Evolutionary conservation across 2,888 invertebrate species (phyloP).

Genomic region (Phyto melanocephala): DNA sequence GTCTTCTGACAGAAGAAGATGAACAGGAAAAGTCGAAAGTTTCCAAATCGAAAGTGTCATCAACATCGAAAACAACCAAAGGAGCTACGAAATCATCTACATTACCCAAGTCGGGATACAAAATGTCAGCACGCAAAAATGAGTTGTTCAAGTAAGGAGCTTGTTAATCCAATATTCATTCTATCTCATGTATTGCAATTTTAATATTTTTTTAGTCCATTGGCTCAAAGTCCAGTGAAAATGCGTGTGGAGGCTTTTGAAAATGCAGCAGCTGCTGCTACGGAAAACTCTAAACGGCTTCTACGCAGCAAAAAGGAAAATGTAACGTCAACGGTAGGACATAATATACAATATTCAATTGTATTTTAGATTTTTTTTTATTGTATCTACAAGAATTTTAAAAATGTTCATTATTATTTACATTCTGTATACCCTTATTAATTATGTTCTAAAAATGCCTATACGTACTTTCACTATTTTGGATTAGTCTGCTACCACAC

Average conservation of each 20-base stretch:
- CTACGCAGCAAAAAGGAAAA: slow-evolving; percentile 73
- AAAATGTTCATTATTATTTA: not conserved
- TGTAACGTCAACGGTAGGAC: slow-evolving; percentile 69
- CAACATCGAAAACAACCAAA: slow-evolving; percentile 34
- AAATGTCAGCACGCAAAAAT: slow-evolving; percentile 74
- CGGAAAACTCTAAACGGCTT: slow-evolving; percentile 67
- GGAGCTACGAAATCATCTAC: slow-evolving; percentile 50
- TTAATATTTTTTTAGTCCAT: slow-evolving; percentile 79
- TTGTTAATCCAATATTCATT: not conserved
- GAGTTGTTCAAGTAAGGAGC: slow-evolving; percentile 76
- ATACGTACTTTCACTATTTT: not conserved
- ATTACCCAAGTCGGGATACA: slow-evolving; percentile 68
- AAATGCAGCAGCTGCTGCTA: slow-evolving; percentile 73
- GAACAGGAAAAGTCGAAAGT: slow-evolving; percentile 63
- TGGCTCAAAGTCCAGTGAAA: slow-evolving; percentile 82
- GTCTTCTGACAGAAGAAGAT: slow-evolving; percentile 77
- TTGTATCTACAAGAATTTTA: too few relatives aligned
- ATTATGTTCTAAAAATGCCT: too few relatives aligned
- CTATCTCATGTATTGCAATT: not conserved
- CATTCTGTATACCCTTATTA: too few relatives aligned
- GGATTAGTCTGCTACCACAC: slow-evolving; percentile 69
- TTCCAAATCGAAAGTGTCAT: slow-evolving; percentile 38
- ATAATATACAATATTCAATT: too few relatives aligned
- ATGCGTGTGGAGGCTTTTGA: slow-evolving; percentile 83
- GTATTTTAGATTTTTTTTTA: too few relatives aligned